Conservation (phyloP, 1,140 invertebrate species). For the Babylonia areolata region DNA sequence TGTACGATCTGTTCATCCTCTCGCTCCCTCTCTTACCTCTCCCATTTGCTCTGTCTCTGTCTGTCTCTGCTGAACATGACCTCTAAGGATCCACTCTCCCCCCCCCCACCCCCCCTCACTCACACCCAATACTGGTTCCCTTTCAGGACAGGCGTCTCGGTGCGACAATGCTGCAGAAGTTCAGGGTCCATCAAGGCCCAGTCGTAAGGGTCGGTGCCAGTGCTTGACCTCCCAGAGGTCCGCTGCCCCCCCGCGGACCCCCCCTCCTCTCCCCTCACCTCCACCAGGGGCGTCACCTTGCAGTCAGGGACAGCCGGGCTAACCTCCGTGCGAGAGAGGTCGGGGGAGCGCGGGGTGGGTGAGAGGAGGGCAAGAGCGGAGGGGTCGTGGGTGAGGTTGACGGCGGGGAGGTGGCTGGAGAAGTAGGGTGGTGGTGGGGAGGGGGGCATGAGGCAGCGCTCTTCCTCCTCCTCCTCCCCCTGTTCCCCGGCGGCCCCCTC, state of each 20-base stretch:
- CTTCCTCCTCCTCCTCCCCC: constrained; percentile 26
- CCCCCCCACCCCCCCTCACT: background rate
- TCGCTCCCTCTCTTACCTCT: background rate
- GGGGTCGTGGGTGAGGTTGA: constrained; percentile 35
- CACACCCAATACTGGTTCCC: constrained; percentile 70
- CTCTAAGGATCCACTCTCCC: background rate
- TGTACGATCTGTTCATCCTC: too few species aligned
- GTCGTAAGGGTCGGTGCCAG: constrained; percentile 61
- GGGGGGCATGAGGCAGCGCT: constrained; percentile 14
- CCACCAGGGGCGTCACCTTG: constrained; percentile 64
- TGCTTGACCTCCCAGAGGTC: constrained; percentile 50
- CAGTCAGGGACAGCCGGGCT: constrained; percentile 63
- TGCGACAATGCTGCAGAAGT: constrained; percentile 64
- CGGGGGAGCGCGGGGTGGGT: constrained; percentile 49
- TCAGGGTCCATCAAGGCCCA: constrained; percentile 68
- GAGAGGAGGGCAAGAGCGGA: background rate
- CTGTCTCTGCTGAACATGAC: background rate
- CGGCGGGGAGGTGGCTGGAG: constrained; percentile 39
- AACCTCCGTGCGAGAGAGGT: constrained; percentile 58
- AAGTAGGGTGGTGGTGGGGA: constrained; percentile 27
- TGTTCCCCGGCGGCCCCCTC: background rate
- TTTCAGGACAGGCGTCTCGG: constrained; percentile 62
- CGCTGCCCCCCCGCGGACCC: constrained; percentile 15
- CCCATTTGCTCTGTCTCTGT: background rate
- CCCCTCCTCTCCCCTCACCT: constrained; percentile 37